Evolutionary conservation across 1,140 invertebrate species (phyloP), one percentile per base, ranked within the genome.

Genomic region (Octopus bimaculoides): DNA sequence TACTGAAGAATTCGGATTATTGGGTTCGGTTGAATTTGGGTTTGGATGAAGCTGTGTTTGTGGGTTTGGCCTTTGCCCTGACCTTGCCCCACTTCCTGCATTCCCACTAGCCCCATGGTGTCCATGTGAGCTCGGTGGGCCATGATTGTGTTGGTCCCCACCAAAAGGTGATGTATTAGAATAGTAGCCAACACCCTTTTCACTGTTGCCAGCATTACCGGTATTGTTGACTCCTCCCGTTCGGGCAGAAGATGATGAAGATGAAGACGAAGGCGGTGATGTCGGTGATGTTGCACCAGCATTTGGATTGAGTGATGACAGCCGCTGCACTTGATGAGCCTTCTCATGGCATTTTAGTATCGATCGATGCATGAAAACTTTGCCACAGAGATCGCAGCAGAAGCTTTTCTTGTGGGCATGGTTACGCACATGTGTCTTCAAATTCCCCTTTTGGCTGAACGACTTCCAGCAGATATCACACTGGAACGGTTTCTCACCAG

Each of bases 381-480:
- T 71, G 66, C 66, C 66, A 20, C 66, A 71, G 66, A 71, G 66
- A 20, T 71, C 66, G 66, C 66, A 71, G 66, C 66, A 9, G 66
- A 71, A 71, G 66, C 66, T 71, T 14, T 71, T 71, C 66, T 71
- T 71, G 26, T 71, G 66, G 17, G 66, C 66, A 20, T 71, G 66
- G 66, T 71, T 71, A 20, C 66, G 66, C 17, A 71, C 66, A 76
- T 77, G 76, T n/a, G 52, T 53, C 52, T 54, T 79, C 7, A 82
- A 75, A 71, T 78, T 69, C 41, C 75, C 75, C 71, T 81, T 79
- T 52, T 82, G 77, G 9, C 74, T 78, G 74, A 83, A 84, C n/a
- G 79, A 77, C 61, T 81, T 81, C 52, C 75, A 78, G 77, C 84
- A 85, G 41, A 79, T 73, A 56, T 77, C 54, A 79, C 84, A 85